A percentile compares a stretch with the other conserved stretches of the same genome.
These are phyloP conservation scores for Sebastes jordani DNA, from an alignment of 2,797 vertebrate genomes.

Conservation along the genomic window DNA sequence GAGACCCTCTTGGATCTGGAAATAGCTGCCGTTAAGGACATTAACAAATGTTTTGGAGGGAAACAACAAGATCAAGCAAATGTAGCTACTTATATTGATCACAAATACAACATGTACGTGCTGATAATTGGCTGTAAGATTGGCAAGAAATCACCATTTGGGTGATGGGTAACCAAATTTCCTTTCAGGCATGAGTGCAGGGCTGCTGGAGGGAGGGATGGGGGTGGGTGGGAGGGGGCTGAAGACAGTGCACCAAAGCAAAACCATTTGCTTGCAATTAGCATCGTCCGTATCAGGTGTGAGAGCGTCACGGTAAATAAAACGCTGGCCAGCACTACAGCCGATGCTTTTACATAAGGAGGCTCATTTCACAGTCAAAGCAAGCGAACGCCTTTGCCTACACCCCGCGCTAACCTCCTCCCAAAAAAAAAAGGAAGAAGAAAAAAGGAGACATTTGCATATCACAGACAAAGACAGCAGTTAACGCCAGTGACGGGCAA, in stretches of 20 bases:
- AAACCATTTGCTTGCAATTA: slow-evolving; percentile 81
- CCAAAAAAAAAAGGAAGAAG: slow-evolving; percentile 66
- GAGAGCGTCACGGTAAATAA: slow-evolving; percentile 80
- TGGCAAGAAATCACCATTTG: slow-evolving; percentile 40
- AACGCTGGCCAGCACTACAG: slow-evolving; percentile 69
- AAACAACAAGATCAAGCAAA: slow-evolving; percentile 19
- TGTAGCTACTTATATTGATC: background rate
- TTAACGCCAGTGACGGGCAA: slow-evolving; percentile 80
- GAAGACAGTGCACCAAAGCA: slow-evolving; percentile 61
- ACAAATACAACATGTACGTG: slow-evolving; percentile 6
- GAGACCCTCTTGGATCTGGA: slow-evolving; percentile 98
- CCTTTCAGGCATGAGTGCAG: slow-evolving; percentile 44
- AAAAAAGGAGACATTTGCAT: slow-evolving; percentile 81
- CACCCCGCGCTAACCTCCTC: slow-evolving; percentile 73
- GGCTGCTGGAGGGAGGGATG: background rate
- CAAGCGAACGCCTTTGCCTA: slow-evolving; percentile 79
- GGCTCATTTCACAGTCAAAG: slow-evolving; percentile 85
- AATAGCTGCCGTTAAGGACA: slow-evolving; percentile 89
- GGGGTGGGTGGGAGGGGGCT: background rate
- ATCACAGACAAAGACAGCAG: slow-evolving; percentile 85
- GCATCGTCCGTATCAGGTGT: slow-evolving; percentile 79
- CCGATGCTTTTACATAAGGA: slow-evolving; percentile 80
- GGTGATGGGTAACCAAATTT: slow-evolving; percentile 61
- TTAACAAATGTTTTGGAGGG: slow-evolving; percentile 1
- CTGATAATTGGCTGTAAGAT: slow-evolving; percentile 22